Percentiles rank a stretch among this genome's conserved stretches.
These are phyloP conservation scores for Cataglyphis hispanica DNA, from an alignment of 1,140 invertebrate genomes.

Conservation along the genomic window DNA sequence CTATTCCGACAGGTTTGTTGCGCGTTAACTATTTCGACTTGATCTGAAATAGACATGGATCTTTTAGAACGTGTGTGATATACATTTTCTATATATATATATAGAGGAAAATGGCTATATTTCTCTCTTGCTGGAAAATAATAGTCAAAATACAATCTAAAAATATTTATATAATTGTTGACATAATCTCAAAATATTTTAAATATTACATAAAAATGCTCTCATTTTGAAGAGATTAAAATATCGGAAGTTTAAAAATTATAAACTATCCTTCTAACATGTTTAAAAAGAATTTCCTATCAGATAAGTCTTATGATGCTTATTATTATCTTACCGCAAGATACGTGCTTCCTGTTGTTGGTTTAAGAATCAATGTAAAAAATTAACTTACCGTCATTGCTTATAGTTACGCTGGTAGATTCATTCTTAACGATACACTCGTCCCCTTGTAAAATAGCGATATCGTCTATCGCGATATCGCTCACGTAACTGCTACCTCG, in stretches of 20 bases:
- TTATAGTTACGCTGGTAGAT: slow-evolving; percentile 58
- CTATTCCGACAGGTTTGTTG: slow-evolving; percentile 82
- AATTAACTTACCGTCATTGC: slow-evolving; percentile 74
- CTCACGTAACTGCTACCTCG: slow-evolving; percentile 89
- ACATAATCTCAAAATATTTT: not conserved
- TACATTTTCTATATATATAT: not conserved
- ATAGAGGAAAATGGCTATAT: not conserved
- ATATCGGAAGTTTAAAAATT: slow-evolving; percentile 28
- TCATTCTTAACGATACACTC: slow-evolving; percentile 79
- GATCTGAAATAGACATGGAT: slow-evolving; percentile 76
- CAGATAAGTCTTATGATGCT: not conserved
- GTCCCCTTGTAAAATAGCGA: slow-evolving; percentile 87
- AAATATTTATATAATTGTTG: not conserved
- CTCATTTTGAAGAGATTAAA: not conserved
- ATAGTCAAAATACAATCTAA: too few species aligned
- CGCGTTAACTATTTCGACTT: slow-evolving; percentile 82
- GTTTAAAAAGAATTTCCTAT: not conserved
- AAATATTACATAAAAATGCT: not conserved
- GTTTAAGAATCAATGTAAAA: not conserved
- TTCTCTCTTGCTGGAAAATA: not conserved
- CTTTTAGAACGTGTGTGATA: slow-evolving; percentile 10
- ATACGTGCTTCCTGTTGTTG: not conserved
- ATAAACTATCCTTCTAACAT: slow-evolving; percentile 1
- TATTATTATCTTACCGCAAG: not conserved
- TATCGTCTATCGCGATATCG: slow-evolving; percentile 92